A percentile compares a stretch with the other conserved stretches of the same genome.
phyloP scores from a whole-genome alignment of 2,888 invertebrate genomes.

The Lordiphosa andalusiaca region DNA sequence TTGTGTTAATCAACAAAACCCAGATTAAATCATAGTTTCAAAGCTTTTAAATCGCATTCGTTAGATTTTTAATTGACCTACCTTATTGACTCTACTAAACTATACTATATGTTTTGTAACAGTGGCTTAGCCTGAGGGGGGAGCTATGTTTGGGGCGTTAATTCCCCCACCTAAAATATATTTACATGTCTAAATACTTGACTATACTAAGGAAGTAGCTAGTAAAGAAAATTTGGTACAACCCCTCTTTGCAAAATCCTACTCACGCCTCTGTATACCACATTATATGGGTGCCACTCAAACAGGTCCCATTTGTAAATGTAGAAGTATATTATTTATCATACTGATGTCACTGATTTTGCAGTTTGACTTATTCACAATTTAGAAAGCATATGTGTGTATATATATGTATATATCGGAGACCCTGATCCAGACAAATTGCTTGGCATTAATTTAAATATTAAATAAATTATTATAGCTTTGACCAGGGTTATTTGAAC shows the following conservation, averaged over 20 bases:
- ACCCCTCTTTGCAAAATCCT: no score
- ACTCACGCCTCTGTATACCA: no score
- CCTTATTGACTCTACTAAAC: no score
- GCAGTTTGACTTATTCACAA: slow-evolving; percentile 4
- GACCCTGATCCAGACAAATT: slow-evolving; percentile 15
- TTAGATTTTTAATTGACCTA: slow-evolving; percentile 3
- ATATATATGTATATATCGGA: background rate
- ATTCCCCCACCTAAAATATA: no score
- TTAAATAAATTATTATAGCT: slow-evolving; percentile 5
- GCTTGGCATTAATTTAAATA: slow-evolving; percentile 12
- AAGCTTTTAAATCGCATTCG: slow-evolving; percentile 11
- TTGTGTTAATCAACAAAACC: no score
- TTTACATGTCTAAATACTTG: no score
- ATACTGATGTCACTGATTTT: slow-evolving; percentile 9
- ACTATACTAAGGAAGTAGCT: no score
- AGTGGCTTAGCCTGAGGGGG: no score
- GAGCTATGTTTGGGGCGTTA: no score
- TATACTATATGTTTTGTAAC: no score
- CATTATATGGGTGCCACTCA: slow-evolving; percentile 8
- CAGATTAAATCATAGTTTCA: no score
- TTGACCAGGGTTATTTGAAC: slow-evolving; percentile 16
- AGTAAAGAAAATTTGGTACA: no score
- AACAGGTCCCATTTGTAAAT: slow-evolving; percentile 8
- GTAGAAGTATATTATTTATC: slow-evolving; percentile 3
- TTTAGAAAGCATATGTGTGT: slow-evolving; percentile 5